Conservation (phyloP, 2,797 vertebrate species). For the Botia kubotai region DNA sequence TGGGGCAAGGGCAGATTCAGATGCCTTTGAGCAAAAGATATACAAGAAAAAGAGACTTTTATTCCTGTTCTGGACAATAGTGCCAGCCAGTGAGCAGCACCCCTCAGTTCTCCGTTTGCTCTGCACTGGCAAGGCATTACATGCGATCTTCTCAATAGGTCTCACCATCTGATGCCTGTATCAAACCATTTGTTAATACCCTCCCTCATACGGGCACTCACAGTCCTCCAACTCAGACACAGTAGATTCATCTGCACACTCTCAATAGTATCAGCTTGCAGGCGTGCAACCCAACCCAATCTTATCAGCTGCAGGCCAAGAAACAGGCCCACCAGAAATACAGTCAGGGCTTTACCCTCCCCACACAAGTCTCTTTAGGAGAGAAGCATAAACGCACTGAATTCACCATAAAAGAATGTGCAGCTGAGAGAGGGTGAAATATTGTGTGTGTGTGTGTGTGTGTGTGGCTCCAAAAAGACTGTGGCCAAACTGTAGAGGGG, state of each 20-base stretch:
- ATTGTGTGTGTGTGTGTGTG: constrained; percentile 38
- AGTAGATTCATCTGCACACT: constrained; percentile 69
- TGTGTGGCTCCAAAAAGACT: constrained; percentile 9
- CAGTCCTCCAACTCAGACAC: constrained; percentile 56
- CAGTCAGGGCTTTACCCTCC: neutral
- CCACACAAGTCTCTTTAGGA: constrained; percentile 48
- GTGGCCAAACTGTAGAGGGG: constrained; percentile 25
- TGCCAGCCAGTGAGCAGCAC: constrained; percentile 70
- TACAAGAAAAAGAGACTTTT: constrained; percentile 59
- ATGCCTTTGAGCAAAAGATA: constrained; percentile 26
- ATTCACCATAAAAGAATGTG: constrained; percentile 79
- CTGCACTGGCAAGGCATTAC: constrained; percentile 62
- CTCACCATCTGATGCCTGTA: constrained; percentile 43
- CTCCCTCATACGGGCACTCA: constrained; percentile 24
- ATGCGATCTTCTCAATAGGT: constrained; percentile 46
- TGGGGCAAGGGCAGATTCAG: neutral
- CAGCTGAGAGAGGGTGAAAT: constrained; percentile 70
- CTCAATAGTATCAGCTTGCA: constrained; percentile 71
- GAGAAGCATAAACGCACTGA: constrained; percentile 71
- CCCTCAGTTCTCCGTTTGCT: constrained; percentile 69
- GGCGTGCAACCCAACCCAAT: constrained; percentile 71
- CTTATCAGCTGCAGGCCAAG: constrained; percentile 74
- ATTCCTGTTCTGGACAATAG: constrained; percentile 75
- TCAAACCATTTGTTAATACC: constrained; percentile 25
- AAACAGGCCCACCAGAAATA: constrained; percentile 59